A percentile compares a stretch with the other conserved stretches of the same genome.
These are phyloP conservation scores for Rhea pennata DNA, from an alignment of 2,113 vertebrate genomes.

Conservation along the genomic window DNA sequence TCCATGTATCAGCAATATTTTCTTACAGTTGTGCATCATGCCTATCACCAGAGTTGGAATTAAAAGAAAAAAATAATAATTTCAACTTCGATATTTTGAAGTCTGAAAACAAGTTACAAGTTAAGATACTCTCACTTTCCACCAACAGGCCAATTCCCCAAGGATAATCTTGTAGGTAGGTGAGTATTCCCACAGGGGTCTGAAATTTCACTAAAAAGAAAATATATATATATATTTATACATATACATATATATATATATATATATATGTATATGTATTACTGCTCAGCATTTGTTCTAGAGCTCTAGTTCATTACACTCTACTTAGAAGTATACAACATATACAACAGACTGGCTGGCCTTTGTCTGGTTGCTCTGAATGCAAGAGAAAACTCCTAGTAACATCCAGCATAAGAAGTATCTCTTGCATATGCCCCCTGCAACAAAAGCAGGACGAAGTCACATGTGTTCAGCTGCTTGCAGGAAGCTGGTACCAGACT, in stretches of 20 bases:
- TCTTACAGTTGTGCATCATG: not conserved
- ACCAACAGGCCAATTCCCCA: not conserved
- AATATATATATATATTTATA: not conserved
- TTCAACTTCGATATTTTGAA: not conserved
- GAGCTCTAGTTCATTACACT: not conserved
- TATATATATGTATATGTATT: no score
- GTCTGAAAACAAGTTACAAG: not conserved
- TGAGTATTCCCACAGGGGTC: not conserved
- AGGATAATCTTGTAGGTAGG: not conserved
- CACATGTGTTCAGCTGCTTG: rapidly evolving
- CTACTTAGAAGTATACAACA: not conserved
- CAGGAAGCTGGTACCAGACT: not conserved
- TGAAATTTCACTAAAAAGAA: not conserved
- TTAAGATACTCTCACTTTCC: not conserved
- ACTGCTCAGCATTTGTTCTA: not conserved
- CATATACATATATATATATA: no score
- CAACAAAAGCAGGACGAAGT: not conserved
- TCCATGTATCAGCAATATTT: not conserved
- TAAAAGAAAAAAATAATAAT: not conserved
- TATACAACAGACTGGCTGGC: not conserved
- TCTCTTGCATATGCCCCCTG: not conserved
- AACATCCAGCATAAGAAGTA: not conserved
- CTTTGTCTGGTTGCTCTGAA: not conserved
- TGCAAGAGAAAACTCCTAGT: not conserved
- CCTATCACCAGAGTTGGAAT: not conserved